phyloP scores from a whole-genome alignment of 2,113 vertebrate species.

The sheep (Ovis aries) region ARS-UI_Ramb_v3.0 NC_056079.1:43630001-43630500 shows the following conservation, averaged over 20 bases:
- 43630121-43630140: background rate
- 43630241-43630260: background rate
- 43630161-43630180: background rate
- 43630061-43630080: background rate
- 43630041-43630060: background rate
- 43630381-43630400: background rate
- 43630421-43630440: background rate
- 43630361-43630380: background rate
- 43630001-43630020: background rate
- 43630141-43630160: background rate
- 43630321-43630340: background rate
- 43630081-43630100: background rate
- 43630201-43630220: background rate
- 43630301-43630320: background rate
- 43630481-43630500: background rate
- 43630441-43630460: background rate
- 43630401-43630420: background rate
- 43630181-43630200: background rate
- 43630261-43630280: background rate
- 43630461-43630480: background rate
- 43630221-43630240: background rate
- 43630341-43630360: background rate
- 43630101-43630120: background rate
- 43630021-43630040: background rate
- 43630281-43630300: background rate